Evolutionary conservation across 1,140 invertebrate genomes (phyloP).

Genomic region (Acromyrmex heyeri): DNA sequence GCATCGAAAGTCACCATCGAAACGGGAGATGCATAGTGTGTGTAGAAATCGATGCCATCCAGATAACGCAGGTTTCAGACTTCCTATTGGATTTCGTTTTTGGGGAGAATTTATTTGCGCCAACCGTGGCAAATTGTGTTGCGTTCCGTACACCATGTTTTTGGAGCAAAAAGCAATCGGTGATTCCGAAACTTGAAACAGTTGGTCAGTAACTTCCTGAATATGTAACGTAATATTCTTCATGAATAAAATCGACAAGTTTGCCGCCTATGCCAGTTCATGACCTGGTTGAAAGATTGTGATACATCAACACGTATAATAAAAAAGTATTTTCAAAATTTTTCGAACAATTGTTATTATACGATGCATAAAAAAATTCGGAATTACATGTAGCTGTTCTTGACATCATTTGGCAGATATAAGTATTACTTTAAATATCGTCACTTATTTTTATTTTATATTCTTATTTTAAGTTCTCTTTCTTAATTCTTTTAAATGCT

Average conservation of each 20-base stretch:
- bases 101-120: constrained; percentile 44
- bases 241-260: constrained; percentile 36
- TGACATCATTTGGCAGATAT: background rate
- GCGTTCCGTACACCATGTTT: constrained; percentile 24
- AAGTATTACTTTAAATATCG: background rate
- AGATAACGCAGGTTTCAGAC: constrained; percentile 12
- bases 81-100: constrained; percentile 48
- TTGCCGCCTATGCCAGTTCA: background rate
- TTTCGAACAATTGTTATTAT: too few species aligned
- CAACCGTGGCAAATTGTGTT: background rate
- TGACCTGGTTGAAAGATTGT: constrained; percentile 7
- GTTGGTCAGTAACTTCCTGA: constrained; percentile 28
- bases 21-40: constrained; percentile 23
- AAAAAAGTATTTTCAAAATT: background rate
- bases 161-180: constrained; percentile 15
- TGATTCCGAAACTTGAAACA: constrained; percentile 44
- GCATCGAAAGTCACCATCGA: constrained; percentile 23
- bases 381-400: background rate
- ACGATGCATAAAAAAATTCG: background rate
- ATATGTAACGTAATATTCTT: constrained; percentile 50
- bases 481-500: background rate
- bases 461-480: background rate
- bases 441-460: background rate
- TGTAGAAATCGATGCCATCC: constrained; percentile 15
- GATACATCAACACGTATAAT: background rate